A percentile compares a stretch with the other conserved stretches of the same genome.
Conservation (phyloP, 2,888 invertebrate species). For the Drosophila demipolita region DNA sequence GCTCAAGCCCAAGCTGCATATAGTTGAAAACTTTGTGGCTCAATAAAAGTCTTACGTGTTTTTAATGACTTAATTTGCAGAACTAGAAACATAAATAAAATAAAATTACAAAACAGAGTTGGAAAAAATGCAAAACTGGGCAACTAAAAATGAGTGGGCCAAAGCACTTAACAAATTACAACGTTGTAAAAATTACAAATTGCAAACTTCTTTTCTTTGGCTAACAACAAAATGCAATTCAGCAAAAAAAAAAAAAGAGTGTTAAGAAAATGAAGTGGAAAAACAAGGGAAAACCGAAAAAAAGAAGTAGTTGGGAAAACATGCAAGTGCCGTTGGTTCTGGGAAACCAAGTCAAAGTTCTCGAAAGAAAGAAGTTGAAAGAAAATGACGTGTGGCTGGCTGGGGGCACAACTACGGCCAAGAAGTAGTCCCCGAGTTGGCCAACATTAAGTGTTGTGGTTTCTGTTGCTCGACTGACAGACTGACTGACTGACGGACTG, state of each 20-base stretch:
- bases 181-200: constrained; percentile 73
- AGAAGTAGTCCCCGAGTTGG: constrained; percentile 31
- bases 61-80: constrained; percentile 73
- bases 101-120: background rate
- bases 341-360: constrained; percentile 42
- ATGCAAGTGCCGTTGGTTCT: constrained; percentile 40
- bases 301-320: constrained; percentile 26
- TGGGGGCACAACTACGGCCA: constrained; percentile 41
- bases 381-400: constrained; percentile 65
- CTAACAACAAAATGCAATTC: constrained; percentile 61
- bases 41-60: constrained; percentile 39
- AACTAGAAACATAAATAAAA: constrained; percentile 12
- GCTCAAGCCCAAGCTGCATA: background rate
- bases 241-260: constrained; percentile 43
- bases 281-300: background rate
- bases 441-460: constrained; percentile 48
- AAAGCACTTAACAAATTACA: constrained; percentile 75
- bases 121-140: constrained; percentile 4
- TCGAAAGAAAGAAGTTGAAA: constrained; percentile 15
- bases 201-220: constrained; percentile 57
- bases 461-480: constrained; percentile 28
- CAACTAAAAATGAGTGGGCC: constrained; percentile 14
- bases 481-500: constrained; percentile 46
- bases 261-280: constrained; percentile 1
- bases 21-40: background rate